Conservation (phyloP, 2,797 vertebrate genomes). For the Sebastes wilsoni region DNA sequence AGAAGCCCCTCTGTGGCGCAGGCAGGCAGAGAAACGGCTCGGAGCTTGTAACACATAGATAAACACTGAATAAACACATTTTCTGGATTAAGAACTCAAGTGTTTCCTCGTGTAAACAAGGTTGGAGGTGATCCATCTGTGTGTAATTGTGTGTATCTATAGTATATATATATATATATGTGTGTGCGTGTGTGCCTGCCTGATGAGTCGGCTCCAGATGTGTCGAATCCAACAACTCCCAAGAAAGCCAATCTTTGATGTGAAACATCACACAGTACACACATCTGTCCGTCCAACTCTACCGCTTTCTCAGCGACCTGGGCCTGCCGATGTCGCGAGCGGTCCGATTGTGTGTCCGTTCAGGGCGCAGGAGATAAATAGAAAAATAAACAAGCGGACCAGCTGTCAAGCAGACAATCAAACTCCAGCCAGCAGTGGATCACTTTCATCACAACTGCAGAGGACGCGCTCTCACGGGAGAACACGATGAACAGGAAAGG, state of each 20-base stretch:
- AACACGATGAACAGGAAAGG: slow-evolving; percentile 6
- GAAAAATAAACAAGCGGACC: slow-evolving; percentile 72
- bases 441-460: slow-evolving; percentile 53
- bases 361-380: slow-evolving; percentile 53
- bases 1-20: neutral
- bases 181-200: neutral
- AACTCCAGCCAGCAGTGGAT: slow-evolving; percentile 56
- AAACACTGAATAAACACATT: slow-evolving; percentile 15
- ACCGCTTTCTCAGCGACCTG: slow-evolving; percentile 1
- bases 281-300: slow-evolving; percentile 49
- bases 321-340: slow-evolving; percentile 32
- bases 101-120: slow-evolving; percentile 23
- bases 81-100: slow-evolving; percentile 39
- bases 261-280: slow-evolving; percentile 20
- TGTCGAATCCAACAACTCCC: slow-evolving; percentile 47
- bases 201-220: slow-evolving; percentile 59
- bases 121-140: slow-evolving; percentile 27
- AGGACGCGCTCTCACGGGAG: slow-evolving; percentile 45
- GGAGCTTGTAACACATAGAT: neutral
- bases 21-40: neutral
- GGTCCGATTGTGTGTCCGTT: slow-evolving; percentile 22
- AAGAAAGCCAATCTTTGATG: slow-evolving; percentile 39
- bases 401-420: slow-evolving; percentile 73
- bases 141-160: slow-evolving; percentile 11
- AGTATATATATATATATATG: neutral